Conservation (phyloP, 2,888 invertebrate species). For the Apodemia zela region DNA sequence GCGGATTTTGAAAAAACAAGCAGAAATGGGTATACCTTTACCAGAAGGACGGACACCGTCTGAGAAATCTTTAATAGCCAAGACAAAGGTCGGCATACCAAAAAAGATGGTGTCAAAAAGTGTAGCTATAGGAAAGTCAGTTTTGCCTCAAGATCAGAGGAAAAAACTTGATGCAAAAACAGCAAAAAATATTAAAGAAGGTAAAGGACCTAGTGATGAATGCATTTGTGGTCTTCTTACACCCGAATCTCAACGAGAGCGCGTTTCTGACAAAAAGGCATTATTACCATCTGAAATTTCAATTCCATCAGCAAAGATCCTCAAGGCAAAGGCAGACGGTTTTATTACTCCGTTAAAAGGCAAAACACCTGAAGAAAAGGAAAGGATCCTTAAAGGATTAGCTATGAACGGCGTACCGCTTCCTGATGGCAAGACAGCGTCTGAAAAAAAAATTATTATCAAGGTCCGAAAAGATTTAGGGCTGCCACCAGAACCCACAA, state of each 20-base stretch:
- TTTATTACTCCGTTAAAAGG: constrained; percentile 35
- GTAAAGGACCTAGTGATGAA: not conserved
- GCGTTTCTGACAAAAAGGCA: not conserved
- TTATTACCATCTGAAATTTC: not conserved
- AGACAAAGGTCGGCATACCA: constrained; percentile 29
- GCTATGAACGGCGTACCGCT: constrained; percentile 36
- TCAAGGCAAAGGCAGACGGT: constrained; percentile 31
- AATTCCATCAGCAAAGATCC: constrained; percentile 31
- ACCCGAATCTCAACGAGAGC: not conserved
- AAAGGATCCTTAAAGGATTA: constrained; percentile 35
- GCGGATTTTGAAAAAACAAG: too few species aligned
- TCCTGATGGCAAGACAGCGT: constrained; percentile 36
- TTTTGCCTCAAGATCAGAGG: not conserved
- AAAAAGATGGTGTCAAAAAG: not conserved
- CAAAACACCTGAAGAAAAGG: constrained; percentile 36
- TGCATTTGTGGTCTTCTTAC: not conserved
- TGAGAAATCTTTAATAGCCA: too few species aligned
- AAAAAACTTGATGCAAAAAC: not conserved
- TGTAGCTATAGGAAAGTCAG: not conserved
- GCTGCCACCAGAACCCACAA: constrained; percentile 37
- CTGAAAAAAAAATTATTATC: constrained; percentile 36
- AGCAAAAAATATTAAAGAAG: not conserved
- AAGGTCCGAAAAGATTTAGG: constrained; percentile 39
- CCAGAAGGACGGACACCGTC: too few species aligned
- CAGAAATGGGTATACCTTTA: too few species aligned